phyloP scores from a whole-genome alignment of 2,113 vertebrate species.

The Vulpes vulpes region DNA sequence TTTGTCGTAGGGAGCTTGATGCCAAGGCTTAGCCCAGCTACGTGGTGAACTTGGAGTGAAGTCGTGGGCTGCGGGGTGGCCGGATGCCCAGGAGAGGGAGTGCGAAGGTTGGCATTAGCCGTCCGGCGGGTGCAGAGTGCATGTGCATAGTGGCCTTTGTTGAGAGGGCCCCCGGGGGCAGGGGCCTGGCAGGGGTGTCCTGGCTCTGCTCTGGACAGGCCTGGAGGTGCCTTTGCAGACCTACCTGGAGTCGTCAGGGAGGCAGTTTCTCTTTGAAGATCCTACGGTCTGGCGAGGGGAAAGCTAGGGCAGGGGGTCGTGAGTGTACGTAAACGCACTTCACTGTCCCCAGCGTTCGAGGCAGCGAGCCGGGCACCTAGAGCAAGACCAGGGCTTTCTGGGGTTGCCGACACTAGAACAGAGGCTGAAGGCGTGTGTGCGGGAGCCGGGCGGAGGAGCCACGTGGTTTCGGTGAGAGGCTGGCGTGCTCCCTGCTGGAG shows the following conservation, averaged over 20 bases:
- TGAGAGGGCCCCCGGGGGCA: accelerated
- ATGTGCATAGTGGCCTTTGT: not conserved
- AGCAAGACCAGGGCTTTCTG: not conserved
- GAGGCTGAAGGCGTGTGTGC: not conserved
- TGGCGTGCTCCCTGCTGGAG: accelerated
- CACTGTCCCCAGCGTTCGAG: accelerated
- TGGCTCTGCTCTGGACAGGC: not conserved
- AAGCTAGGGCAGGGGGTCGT: accelerated
- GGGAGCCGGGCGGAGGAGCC: not conserved
- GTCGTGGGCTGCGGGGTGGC: not conserved
- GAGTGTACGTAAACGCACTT: not conserved
- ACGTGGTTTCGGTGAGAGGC: accelerated
- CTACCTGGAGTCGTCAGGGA: not conserved
- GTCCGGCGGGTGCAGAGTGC: accelerated
- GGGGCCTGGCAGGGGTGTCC: accelerated
- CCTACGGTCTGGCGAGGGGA: not conserved
- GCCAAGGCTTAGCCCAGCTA: not conserved
- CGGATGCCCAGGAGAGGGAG: not conserved
- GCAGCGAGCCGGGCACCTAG: accelerated
- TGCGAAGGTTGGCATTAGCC: not conserved
- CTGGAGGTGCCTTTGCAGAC: not conserved
- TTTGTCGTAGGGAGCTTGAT: not conserved
- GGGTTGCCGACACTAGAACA: not conserved
- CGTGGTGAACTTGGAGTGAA: not conserved
- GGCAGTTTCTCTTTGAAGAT: not conserved